phyloP scores from a whole-genome alignment of 2,888 invertebrate species.

The Rotaria magnacalcarata region DNA sequence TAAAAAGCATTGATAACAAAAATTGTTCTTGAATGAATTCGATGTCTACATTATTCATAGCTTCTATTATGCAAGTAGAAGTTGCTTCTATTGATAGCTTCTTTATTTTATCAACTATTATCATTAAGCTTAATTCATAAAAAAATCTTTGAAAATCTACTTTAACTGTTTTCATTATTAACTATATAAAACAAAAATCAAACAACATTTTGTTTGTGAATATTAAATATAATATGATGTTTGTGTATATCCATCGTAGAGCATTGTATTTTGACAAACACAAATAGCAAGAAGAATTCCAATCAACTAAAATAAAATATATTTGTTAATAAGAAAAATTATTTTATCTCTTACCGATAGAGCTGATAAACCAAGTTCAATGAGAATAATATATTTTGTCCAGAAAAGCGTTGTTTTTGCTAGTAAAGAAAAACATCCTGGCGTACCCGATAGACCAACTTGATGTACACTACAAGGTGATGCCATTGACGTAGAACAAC shows the following conservation, averaged over 20 bases:
- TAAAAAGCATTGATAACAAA: background rate
- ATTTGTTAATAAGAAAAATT: background rate
- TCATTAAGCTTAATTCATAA: background rate
- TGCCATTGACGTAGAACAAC: background rate
- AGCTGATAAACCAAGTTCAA: background rate
- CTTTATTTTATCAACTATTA: background rate
- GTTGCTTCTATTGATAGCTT: background rate
- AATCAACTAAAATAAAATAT: background rate
- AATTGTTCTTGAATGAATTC: background rate
- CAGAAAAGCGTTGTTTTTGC: background rate
- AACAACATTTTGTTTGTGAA: no score
- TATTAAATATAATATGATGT: background rate
- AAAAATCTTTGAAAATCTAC: background rate
- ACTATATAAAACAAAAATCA: no score
- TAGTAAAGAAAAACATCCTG: background rate
- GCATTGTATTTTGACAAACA: background rate
- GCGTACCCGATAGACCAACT: background rate
- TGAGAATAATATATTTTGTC: background rate
- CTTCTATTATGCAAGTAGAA: background rate
- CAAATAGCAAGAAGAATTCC: background rate
- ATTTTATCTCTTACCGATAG: background rate
- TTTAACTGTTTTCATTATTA: background rate
- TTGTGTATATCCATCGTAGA: background rate
- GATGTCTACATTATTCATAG: background rate
- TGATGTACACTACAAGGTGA: background rate